Base-by-base conservation (phyloP, 2,113 vertebrate species). In the Castor canadensis region DNA sequence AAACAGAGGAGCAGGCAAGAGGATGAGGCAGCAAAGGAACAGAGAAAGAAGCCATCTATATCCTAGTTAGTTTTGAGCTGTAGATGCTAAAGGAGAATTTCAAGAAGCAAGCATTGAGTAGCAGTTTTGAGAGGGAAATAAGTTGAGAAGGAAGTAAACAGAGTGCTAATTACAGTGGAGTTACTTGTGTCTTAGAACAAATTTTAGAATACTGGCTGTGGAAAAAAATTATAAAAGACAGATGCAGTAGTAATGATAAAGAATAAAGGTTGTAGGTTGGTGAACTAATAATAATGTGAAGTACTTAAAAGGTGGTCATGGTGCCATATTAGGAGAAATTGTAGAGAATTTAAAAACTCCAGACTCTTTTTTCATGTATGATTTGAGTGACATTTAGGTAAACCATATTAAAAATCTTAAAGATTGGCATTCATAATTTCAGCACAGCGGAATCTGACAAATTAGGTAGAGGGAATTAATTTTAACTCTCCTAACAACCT, bases 401-500 rank as follows among this genome's bases (percentile, higher is more conserved):
- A 85, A 93, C 69, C 28, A 16, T 60, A 66, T 86, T 66, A 86
- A 80, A 12, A 77, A 45, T 67, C 30, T 77, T 91, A 60, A 3
- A 58, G 82, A 69, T 77, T 64, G 28, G 45, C 54, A 84, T 75
- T 90, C 35, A 35, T 80, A 83, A 69, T 73, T 82, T 80, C 54
- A 94, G 26, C 22, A 13, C 45, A 83, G 49, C 56, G 69, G 60
- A 83, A 28, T 84, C 62, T 28, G 38, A 54, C 87, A 67, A 84
- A 62, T 56, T 13, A 54, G 12, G 5, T 62, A 13, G 40, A 79
- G 60, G 22, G 28, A 24, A 40, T 94, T 94, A 22, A 6, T 76
- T 85, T 95, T 90, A 93, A 94, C 45, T 87, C 24, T 88, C 35
- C 71, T 58, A 75, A 28, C 1, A 43, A 22, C n/a, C 26, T 87